Conservation (phyloP, 2,797 vertebrate species). For the Acipenser oxyrinchus region DNA sequence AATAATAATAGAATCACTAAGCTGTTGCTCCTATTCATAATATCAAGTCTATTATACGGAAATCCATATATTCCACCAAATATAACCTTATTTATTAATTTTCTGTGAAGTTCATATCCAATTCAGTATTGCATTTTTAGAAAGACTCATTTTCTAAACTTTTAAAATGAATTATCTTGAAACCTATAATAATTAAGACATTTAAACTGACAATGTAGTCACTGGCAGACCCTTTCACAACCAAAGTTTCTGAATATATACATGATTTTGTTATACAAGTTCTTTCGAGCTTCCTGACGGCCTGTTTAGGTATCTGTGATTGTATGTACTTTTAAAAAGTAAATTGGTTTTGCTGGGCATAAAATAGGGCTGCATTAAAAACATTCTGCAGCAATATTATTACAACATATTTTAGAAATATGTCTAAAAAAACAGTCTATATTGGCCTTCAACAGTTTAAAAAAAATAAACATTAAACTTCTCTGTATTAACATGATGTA, state of each 20-base stretch:
- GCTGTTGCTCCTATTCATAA: conserved; percentile 1
- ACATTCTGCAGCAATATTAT: conserved; percentile 33
- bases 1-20: conserved; percentile 7
- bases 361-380: conserved; percentile 31
- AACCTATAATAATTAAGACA: conserved; percentile 2
- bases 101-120: conserved; percentile 50
- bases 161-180: background rate
- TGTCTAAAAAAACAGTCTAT: conserved; percentile 16
- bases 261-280: conserved; percentile 11
- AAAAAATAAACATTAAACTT: conserved; percentile 16
- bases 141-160: background rate
- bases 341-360: conserved; percentile 36
- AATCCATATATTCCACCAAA: conserved; percentile 27
- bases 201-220: background rate
- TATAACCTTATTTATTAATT: conserved; percentile 1
- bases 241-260: conserved; percentile 29
- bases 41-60: conserved; percentile 14
- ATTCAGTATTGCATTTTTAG: conserved; percentile 47
- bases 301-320: background rate
- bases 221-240: conserved; percentile 22
- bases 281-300: too few relatives aligned
- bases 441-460: conserved; percentile 22
- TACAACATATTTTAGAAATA: conserved; percentile 23
- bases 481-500: conserved; percentile 21
- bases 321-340: background rate